phyloP scores from a whole-genome alignment of 2,888 invertebrate genomes.

The Agonopterix arenella region DNA sequence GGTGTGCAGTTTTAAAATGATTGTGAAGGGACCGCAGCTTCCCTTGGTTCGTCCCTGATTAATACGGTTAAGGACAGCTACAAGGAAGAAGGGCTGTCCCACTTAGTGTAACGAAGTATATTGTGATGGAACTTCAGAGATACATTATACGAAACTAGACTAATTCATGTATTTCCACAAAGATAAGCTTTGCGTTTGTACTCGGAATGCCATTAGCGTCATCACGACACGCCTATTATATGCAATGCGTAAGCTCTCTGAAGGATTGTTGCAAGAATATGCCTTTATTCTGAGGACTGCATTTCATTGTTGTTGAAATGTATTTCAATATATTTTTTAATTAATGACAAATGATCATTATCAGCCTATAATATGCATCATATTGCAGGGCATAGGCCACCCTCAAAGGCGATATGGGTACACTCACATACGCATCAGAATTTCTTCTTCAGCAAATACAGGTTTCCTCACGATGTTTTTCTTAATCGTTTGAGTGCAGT shows the following conservation, averaged over 20 bases:
- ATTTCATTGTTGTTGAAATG: too few species aligned
- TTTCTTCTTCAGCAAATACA: too few species aligned
- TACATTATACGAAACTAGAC: constrained; percentile 17
- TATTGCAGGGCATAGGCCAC: too few species aligned
- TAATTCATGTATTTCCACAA: constrained; percentile 21
- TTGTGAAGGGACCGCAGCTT: too few species aligned
- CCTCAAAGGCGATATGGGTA: too few species aligned
- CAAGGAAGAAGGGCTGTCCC: constrained; percentile 45
- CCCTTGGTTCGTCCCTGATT: background rate
- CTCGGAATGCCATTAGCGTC: constrained; percentile 22
- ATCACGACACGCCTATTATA: constrained; percentile 26
- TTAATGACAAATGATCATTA: too few species aligned
- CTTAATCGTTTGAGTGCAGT: too few species aligned
- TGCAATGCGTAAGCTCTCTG: constrained; percentile 5
- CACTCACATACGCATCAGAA: too few species aligned
- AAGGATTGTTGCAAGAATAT: constrained; percentile 2
- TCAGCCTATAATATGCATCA: too few species aligned
- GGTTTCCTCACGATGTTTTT: too few species aligned
- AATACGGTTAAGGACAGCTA: constrained; percentile 36
- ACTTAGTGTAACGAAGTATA: constrained; percentile 42
- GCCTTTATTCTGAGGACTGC: constrained; percentile 1
- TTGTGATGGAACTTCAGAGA: constrained; percentile 24
- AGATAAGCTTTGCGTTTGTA: constrained; percentile 19
- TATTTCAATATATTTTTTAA: too few species aligned
- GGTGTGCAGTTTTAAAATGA: too few species aligned